phyloP scores from a whole-genome alignment of 1,140 invertebrate species.

The Euura lappo region DNA sequence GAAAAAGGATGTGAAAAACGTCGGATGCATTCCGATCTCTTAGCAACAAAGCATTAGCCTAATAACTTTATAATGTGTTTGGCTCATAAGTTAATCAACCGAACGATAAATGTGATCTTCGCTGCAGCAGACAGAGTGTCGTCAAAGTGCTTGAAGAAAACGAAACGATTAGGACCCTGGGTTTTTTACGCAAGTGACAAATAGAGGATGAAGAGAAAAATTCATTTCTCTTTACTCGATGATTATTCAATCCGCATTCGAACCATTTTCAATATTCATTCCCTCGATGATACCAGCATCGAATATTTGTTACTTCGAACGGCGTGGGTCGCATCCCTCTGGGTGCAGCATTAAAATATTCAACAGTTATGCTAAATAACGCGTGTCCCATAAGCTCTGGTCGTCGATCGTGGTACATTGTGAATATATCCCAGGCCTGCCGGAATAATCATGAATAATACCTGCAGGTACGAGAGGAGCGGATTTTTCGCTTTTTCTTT shows the following conservation, averaged over 20 bases:
- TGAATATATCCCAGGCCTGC: background rate
- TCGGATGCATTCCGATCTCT: background rate
- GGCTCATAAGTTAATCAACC: background rate
- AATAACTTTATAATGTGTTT: conserved; percentile 7
- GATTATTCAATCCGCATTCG: background rate
- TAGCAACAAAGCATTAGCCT: background rate
- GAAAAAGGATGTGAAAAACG: background rate
- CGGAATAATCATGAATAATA: too few species aligned
- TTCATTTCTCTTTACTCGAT: background rate
- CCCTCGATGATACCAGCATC: background rate
- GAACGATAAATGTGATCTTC: background rate
- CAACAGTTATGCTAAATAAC: conserved; percentile 3
- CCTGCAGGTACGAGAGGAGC: too few species aligned
- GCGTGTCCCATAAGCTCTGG: background rate
- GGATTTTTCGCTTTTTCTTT: too few species aligned
- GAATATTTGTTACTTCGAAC: background rate
- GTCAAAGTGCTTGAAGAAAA: background rate
- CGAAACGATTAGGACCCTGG: too few species aligned
- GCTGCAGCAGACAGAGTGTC: background rate
- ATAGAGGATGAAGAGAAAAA: background rate
- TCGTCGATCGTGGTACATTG: background rate
- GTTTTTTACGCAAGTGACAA: background rate
- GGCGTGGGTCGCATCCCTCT: background rate
- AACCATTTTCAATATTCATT: background rate
- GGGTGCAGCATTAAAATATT: background rate